These are phyloP conservation scores for Tyto alba DNA, from an alignment of 2,113 vertebrate genomes.

Conservation along the genomic window DNA sequence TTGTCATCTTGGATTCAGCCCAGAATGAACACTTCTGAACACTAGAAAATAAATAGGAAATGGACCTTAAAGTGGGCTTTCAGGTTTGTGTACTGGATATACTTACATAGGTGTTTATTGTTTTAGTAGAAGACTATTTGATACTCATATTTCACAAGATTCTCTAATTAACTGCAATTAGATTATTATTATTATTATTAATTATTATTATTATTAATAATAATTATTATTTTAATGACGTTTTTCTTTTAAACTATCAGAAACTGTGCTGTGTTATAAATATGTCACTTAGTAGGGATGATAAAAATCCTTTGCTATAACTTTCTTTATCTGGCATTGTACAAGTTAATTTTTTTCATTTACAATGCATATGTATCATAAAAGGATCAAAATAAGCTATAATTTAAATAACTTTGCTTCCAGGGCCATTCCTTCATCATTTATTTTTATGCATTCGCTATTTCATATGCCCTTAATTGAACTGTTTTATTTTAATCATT, in stretches of 20 bases:
- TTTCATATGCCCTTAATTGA: not conserved
- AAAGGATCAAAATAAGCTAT: not conserved
- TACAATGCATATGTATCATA: not conserved
- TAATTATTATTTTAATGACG: not conserved
- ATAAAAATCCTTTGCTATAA: not conserved
- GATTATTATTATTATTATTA: not conserved
- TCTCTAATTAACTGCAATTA: not conserved
- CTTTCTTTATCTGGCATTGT: not conserved
- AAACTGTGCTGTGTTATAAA: not conserved
- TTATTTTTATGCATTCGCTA: not conserved
- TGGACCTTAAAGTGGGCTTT: not conserved
- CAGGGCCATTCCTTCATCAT: not conserved
- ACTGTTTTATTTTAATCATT: slow-evolving; percentile 21
- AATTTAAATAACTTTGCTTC: slow-evolving; percentile 28
- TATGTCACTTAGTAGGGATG: not conserved
- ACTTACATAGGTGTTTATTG: not conserved
- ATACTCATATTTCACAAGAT: not conserved
- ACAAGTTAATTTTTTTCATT: not conserved
- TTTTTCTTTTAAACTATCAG: slow-evolving; percentile 7
- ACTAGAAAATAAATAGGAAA: not conserved
- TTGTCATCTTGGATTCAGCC: not conserved
- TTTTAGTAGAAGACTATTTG: not conserved
- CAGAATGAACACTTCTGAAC: not conserved
- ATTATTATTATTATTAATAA: too few species aligned
- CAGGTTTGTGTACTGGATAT: not conserved